Conservation (phyloP, 2,797 vertebrate genomes). For the Esox masquinongy region DNA sequence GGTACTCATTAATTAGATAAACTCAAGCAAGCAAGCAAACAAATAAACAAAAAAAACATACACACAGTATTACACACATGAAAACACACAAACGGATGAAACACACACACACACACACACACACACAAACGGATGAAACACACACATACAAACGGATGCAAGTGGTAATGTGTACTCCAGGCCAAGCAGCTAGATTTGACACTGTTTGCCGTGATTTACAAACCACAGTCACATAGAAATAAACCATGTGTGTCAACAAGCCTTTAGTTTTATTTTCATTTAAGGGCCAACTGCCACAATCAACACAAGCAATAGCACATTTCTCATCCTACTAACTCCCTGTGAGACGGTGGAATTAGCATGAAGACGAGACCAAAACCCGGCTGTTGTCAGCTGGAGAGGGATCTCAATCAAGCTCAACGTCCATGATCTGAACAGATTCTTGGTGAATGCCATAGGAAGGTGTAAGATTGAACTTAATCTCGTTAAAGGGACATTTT, state of each 20-base stretch:
- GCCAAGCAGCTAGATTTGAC: constrained; percentile 30
- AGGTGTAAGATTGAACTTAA: background rate
- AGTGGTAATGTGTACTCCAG: constrained; percentile 44
- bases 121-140: constrained; percentile 30
- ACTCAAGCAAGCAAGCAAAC: background rate
- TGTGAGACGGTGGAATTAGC: constrained; percentile 51
- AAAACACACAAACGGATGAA: constrained; percentile 23
- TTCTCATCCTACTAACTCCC: constrained; percentile 39
- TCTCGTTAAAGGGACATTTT: background rate
- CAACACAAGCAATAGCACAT: constrained; percentile 48
- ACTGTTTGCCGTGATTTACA: constrained; percentile 49
- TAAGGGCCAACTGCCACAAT: constrained; percentile 46
- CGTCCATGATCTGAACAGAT: background rate
- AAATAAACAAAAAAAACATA: constrained; percentile 21
- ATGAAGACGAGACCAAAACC: constrained; percentile 27
- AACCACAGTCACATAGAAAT: constrained; percentile 48
- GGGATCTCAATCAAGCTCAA: background rate
- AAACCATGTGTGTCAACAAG: constrained; percentile 64
- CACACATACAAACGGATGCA: constrained; percentile 26
- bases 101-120: constrained; percentile 24
- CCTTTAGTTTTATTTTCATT: constrained; percentile 47
- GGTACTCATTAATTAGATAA: background rate
- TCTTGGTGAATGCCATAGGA: background rate
- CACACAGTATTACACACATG: constrained; percentile 2
- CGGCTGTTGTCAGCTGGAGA: background rate